Evolutionary conservation across 2,113 vertebrate genomes (phyloP).

Genomic region (Miniopterus natalensis): DNA sequence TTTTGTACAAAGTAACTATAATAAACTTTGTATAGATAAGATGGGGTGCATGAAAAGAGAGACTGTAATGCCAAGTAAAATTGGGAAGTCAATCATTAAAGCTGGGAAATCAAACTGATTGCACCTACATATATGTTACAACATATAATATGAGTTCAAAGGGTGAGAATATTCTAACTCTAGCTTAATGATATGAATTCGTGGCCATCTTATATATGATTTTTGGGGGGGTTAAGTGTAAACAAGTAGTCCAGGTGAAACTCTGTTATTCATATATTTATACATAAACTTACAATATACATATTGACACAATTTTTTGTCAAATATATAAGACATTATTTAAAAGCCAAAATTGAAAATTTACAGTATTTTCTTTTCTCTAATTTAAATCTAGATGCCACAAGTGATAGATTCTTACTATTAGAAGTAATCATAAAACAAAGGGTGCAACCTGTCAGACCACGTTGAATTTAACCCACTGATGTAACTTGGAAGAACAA

Average conservation of each 20-base stretch:
- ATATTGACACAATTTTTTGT: background rate
- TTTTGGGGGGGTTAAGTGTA: background rate
- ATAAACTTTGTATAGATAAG: background rate
- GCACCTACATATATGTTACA: background rate
- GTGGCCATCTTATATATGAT: background rate
- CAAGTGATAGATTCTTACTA: background rate
- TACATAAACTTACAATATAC: background rate
- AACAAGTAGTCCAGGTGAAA: background rate
- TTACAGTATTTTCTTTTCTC: background rate
- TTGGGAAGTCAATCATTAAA: slow-evolving; percentile 1
- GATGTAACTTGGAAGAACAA: slow-evolving; percentile 12
- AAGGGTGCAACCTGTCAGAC: background rate
- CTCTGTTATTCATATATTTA: background rate
- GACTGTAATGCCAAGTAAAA: background rate
- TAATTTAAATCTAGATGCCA: background rate
- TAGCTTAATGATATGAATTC: slow-evolving; percentile 10
- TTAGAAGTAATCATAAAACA: background rate
- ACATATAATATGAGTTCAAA: background rate
- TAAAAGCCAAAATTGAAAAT: background rate
- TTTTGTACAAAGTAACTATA: slow-evolving; percentile 59
- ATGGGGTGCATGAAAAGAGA: background rate
- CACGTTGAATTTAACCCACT: background rate
- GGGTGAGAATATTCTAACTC: background rate
- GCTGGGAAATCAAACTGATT: background rate
- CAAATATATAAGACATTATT: slow-evolving; percentile 6